Evolutionary conservation across 2,113 vertebrate species (phyloP).

Genomic region (Myotis lucifugus): DNA sequence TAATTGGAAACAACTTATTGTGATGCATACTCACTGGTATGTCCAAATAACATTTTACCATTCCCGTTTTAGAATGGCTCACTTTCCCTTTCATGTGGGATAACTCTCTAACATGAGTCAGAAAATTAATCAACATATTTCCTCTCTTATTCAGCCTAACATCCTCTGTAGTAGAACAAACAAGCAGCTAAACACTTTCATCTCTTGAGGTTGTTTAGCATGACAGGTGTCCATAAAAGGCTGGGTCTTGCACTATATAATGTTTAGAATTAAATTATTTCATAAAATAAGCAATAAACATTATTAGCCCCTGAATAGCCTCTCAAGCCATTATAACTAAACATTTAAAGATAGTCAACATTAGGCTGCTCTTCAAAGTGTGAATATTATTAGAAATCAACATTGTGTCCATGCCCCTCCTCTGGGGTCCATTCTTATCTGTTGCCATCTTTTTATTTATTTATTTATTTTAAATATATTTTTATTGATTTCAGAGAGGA

Average conservation of each 20-base stretch:
- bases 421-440: neutral
- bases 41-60: neutral
- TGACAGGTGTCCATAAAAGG: neutral
- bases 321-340: neutral
- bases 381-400: neutral
- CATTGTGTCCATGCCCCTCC: neutral
- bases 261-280: slow-evolving; percentile 30
- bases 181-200: neutral
- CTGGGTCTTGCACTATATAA: neutral
- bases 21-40: neutral
- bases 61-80: neutral
- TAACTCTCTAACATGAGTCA: slow-evolving; percentile 44
- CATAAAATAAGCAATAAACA: slow-evolving; percentile 5
- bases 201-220: neutral
- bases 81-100: neutral
- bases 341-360: neutral
- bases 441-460: too few relatives aligned
- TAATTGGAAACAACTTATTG: neutral
- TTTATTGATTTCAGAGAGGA: too few relatives aligned
- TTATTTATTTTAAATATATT: too few relatives aligned
- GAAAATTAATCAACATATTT: slow-evolving; percentile 44
- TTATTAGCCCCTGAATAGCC: neutral
- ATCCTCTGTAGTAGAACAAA: slow-evolving; percentile 2
- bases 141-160: neutral
- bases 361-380: neutral